Conservation (phyloP, 2,797 vertebrate species). For the Catostomus latipinnis region DNA sequence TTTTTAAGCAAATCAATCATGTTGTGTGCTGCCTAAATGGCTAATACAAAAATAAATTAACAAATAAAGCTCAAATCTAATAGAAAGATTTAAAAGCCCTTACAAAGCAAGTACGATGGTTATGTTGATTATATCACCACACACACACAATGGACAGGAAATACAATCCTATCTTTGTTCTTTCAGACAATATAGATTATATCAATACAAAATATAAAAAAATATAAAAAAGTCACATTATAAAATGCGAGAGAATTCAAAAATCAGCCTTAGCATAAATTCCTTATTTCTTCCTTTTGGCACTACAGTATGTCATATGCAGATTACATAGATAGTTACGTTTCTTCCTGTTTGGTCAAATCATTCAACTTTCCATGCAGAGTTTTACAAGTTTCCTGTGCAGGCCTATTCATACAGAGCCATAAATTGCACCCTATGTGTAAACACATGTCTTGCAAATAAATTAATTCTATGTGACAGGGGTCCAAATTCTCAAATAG, state of each 20-base stretch:
- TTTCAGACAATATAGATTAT: no score
- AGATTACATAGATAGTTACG: slow-evolving; percentile 2
- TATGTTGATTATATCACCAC: no score
- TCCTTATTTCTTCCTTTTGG: no score
- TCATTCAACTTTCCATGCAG: slow-evolving; percentile 54
- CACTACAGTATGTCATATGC: no score
- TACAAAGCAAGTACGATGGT: no score
- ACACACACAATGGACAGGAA: no score
- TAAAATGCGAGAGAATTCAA: no score
- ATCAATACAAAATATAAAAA: no score
- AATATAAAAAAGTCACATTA: no score
- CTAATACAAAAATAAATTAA: background rate
- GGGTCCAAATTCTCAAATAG: slow-evolving; percentile 65
- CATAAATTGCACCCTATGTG: slow-evolving; percentile 50
- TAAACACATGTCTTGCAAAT: slow-evolving; percentile 67
- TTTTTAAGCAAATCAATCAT: background rate
- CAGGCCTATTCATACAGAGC: slow-evolving; percentile 51
- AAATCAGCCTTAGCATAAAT: no score
- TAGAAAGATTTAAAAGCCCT: no score
- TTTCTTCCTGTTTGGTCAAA: slow-evolving; percentile 62
- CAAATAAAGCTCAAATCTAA: background rate
- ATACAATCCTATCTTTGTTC: no score
- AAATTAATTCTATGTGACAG: slow-evolving; percentile 69
- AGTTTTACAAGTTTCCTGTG: slow-evolving; percentile 57
- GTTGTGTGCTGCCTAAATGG: background rate